Percentiles rank a stretch among this genome's conserved stretches.
phyloP scores from a whole-genome alignment of 2,113 vertebrate species.

The Neolamprologus hecqui region DNA sequence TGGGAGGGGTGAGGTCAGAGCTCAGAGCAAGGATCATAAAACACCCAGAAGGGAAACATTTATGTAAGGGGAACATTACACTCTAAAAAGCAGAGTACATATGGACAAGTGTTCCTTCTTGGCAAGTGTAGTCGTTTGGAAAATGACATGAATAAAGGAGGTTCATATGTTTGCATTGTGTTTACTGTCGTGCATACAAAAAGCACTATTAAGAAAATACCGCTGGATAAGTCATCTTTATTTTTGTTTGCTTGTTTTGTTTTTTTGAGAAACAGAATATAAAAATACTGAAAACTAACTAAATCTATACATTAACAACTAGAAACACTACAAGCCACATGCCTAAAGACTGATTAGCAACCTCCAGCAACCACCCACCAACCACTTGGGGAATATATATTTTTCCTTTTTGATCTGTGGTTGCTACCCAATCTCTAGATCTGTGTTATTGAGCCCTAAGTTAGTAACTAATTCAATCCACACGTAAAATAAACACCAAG shows the following conservation, averaged over 20 bases:
- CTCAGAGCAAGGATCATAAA: constrained; percentile 15
- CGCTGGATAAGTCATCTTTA: neutral
- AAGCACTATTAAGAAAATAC: neutral
- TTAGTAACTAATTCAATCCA: neutral
- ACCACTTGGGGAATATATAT: neutral
- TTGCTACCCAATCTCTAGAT: neutral
- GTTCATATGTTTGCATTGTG: neutral
- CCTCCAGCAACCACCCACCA: neutral
- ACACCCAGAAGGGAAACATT: constrained; percentile 18
- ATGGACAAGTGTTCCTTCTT: neutral
- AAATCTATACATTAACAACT: neutral
- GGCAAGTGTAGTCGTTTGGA: neutral
- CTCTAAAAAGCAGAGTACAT: neutral
- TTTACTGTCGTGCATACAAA: neutral
- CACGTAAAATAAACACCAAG: rapidly evolving
- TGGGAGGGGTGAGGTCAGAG: neutral
- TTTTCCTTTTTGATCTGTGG: neutral
- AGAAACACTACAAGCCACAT: neutral
- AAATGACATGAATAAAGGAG: neutral
- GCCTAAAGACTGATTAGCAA: neutral
- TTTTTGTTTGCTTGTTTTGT: neutral
- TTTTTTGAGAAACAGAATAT: neutral
- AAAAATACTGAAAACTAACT: neutral
- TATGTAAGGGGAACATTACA: constrained; percentile 3
- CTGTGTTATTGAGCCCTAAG: neutral